Base-by-base conservation (phyloP, 1,140 invertebrate species). In the Theocolax elegans region DNA sequence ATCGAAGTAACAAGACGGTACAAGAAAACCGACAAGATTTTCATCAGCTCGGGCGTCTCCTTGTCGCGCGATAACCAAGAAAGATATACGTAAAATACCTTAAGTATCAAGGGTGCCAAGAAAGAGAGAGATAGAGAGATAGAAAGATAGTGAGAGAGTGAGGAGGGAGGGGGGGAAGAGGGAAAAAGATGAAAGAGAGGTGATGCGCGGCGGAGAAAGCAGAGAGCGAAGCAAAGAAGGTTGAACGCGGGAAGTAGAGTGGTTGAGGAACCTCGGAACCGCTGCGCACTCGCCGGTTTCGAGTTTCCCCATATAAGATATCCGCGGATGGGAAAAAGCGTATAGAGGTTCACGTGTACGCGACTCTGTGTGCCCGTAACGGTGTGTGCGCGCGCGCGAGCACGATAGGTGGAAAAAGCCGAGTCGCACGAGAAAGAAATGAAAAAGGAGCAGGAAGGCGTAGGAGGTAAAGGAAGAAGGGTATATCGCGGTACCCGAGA, bases 251-350 rank as follows among this genome's bases (percentile, higher is more conserved):
- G 23, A 46, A 58, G 35, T 29, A n/a, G 40, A 66, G 25, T n/a
- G 53, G 15, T 44, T 15, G 2, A 29, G 38, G 25, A 35, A 29
- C 42, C 25, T 31, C 42, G 35, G 38, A n/a, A 21, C 17, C 17
- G n/a, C n/a, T n/a, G n/a, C n/a, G n/a, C n/a, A 21, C 21, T 35
- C 44, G 17, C 15, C 0, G 48, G 44, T 64, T 40, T 67, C 65
- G 42, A 58, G 54, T 67, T 67, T 67, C 42, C 65, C 65, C 25
- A 49, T 25, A 15, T 10, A 13, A 25, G 38, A 66, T 42, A 64
- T 40, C 48, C 15, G 31, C 31, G 31, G 31, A 6, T 10, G 25
- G 51, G 27, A 31, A 54, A 54, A 54, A 54, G 51, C 51, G 10
- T 54, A 31, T 29, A 54, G 8, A n/a, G 6, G n/a, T 17, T n/a